Base-by-base conservation (phyloP, 2,888 invertebrate genomes). In the Cancer borealis region DNA sequence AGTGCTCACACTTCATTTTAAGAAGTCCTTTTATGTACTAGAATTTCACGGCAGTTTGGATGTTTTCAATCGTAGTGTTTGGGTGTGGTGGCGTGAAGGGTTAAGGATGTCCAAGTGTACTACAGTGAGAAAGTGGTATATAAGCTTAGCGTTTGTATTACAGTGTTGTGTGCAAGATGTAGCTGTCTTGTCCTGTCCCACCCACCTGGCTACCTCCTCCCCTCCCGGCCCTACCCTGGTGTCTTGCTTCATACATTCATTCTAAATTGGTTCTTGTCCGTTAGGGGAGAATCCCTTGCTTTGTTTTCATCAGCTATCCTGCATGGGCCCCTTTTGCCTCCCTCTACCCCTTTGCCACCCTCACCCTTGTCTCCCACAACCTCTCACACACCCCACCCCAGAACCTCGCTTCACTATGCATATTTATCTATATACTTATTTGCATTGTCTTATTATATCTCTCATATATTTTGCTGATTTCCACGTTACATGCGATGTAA, bases 181-280 rank as follows among this genome's bases (percentile, higher is more conserved):
- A 73, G 73, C 26, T 26, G 73, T 73, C 73, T 21, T 17, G 14
- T 12, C 54, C 54, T 54, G 17, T 21, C 60, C 60, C 17, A 17
- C 21, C 73, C 73, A 26, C 66, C 8, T n/a, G 26, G 73, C 26
- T 26, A 73, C 0, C 73, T n/a, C 84, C 39, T 39, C 39, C 84
- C 84, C 84, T 10, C 84, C 39, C 12, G 30, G 12, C 39, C 84
- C 84, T 39, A 12, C 84, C 39, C 12, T 84, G 12, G 14, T 84
- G 84, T 39, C 39, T 84, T 39, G 84, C 84, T 84, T 84, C 84
- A 84, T 84, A 84, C 84, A 84, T 84, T 84, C 84, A 39, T 84
- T 84, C 84, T 84, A 39, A 39, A 84, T 84, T 84, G 84, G 84
- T 84, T 84, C 84, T 84, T 39, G 39, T 84, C 39, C 84, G 84